Base-by-base conservation (phyloP, 2,113 vertebrate genomes). In the Trachemys scripta region DNA sequence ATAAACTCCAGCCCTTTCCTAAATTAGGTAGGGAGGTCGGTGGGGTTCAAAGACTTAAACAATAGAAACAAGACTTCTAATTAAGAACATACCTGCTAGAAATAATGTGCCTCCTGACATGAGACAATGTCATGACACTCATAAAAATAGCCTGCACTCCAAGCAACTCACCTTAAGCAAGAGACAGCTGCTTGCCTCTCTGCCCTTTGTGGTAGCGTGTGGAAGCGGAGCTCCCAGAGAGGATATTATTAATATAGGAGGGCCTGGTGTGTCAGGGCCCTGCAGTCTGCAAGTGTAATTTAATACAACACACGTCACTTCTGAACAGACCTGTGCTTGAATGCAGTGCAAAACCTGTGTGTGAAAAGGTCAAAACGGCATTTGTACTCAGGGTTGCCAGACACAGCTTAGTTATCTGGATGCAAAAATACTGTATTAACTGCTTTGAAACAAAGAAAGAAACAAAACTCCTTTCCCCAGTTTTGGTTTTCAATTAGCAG, bases 211-310 rank as follows among this genome's bases (percentile, higher is more conserved):
- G 57, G 53, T 45, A 93, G 82, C 0, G 0, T 75, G 59, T 82
- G 45, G 86, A 96, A 93, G 53, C 27, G 88, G 54, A 89, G 94
- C 82, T 88, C 87, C 81, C 82, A 80, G 53, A 90, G 53, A 91
- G 51, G 51, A 50, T 94, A 38, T n/a, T 90, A 57, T n/a, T 80
- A 56, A 69, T 54, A 85, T 4, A 88, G 45, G 24, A 90, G n/a
- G 82, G 35, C 38, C 85, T 95, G 76, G 38, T 57, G 8, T 88
- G 89, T 90, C 56, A 92, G 65, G 81, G 45, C 13, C 56, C 51
- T 42, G 76, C 91, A 57, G 91, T 47, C 6, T 1, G 38, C 76
- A 89, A 80, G n/a, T 84, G 75, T n/a, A 94, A 96, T 91, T 93
- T 81, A 51, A 90, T 50, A 90, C 54, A 95, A 82, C 45, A 38